Evolutionary conservation across 2,113 vertebrate species (phyloP).

Genomic region (Saimiri boliviensis): DNA sequence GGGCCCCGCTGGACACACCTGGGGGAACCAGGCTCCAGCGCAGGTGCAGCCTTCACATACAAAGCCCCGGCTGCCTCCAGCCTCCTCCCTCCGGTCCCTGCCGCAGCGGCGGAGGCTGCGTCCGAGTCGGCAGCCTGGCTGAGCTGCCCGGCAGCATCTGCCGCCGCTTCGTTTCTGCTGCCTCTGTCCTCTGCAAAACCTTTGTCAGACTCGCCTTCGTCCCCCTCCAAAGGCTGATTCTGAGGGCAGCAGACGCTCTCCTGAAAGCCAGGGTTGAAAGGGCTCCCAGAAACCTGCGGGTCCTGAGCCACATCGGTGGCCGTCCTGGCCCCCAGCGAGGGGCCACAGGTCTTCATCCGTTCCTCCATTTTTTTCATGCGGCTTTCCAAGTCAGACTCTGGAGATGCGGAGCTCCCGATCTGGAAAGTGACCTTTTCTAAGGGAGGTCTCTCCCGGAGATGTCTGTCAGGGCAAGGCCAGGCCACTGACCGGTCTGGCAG

Average conservation of each 20-base stretch:
- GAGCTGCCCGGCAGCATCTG: not conserved
- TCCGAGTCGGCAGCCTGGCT: not conserved
- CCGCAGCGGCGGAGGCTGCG: not conserved
- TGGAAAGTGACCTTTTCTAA: constrained; percentile 87
- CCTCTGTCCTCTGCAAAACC: constrained; percentile 48
- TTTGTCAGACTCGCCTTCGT: constrained; percentile 36
- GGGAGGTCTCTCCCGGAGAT: constrained; percentile 63
- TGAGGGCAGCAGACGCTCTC: not conserved
- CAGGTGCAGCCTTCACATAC: constrained; percentile 21
- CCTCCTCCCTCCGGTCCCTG: not conserved
- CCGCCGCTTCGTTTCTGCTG: constrained; percentile 16
- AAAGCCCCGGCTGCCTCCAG: constrained; percentile 51
- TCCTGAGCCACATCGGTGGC: not conserved
- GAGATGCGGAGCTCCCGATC: constrained; percentile 88
- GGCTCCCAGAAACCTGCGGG: constrained; percentile 35
- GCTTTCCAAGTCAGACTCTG: constrained; percentile 86
- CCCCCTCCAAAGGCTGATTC: not conserved
- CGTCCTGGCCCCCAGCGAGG: not conserved
- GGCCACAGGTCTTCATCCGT: constrained; percentile 64
- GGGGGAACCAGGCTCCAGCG: not conserved
- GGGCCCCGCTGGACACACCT: constrained; percentile 63
- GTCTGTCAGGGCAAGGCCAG: constrained; percentile 79
- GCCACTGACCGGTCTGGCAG: constrained; percentile 62
- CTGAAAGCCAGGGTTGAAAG: constrained; percentile 54
- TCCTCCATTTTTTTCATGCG: constrained; percentile 78